Evolutionary conservation across 2,888 invertebrate genomes (phyloP), one percentile per base, ranked within the genome.

Genomic region (Eueremaeus valkanovi): DNA sequence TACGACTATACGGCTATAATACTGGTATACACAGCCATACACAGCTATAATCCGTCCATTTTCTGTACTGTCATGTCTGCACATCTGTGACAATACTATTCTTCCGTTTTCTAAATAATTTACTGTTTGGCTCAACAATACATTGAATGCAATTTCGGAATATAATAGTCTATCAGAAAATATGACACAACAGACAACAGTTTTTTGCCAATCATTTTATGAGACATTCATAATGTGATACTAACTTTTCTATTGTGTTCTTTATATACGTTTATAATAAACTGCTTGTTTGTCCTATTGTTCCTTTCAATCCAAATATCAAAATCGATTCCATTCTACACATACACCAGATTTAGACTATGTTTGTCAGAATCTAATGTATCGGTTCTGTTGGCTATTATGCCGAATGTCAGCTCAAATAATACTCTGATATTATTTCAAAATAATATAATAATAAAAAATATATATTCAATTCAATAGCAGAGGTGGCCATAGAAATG

Each of bases 81-180:
- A 63, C 63, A 63, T 63, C 63, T 63, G 63, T 63, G 63, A 63
- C 63, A 63, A 63, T 63, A 63, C 33, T 63, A 33, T 63, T 63
- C 63, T 63, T 63, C 63, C 63, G 55, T 33, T 63, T 63, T 63
- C 31, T 6, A 18, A 16, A 63, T 63, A 63, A 31, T 63, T 63
- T 63, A 63, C 11, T 63, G 63, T 63, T 63, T 33, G 31, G 18
- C 33, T 16, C 33, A 63, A 63, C 63, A 63, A 63, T 63, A 63
- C 31, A 31, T 33, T 55, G 63, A 63, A 63, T 63, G 18, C 33
- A 63, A 16, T 63, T 63, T 63, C 27, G 21, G 9, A 33, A 31
- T 63, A 63, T 63, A 63, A 63, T 63, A 63, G 18, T 18, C 6
- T 8, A 55, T 55, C 55, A 27, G 27, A 55, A 24, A 55, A 9